Percentiles rank a stretch among this genome's conserved stretches.
Conservation (phyloP, 1,140 invertebrate genomes). For the Hyles vespertilio region DNA sequence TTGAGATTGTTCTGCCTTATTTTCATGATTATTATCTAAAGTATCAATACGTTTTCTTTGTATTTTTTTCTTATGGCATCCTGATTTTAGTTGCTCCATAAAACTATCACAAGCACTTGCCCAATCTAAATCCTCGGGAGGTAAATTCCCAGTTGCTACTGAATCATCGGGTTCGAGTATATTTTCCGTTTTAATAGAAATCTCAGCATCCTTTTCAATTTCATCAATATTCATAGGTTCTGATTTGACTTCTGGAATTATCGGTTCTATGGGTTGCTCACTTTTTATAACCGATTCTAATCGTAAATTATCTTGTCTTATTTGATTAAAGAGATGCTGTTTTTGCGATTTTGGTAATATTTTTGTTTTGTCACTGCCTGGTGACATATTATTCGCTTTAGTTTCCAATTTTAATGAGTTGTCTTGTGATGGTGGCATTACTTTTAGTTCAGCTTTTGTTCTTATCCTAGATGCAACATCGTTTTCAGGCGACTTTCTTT, state of each 20-base stretch:
- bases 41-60: slow-evolving; percentile 71
- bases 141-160: slow-evolving; percentile 13
- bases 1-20: slow-evolving; percentile 42
- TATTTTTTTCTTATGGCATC: slow-evolving; percentile 76
- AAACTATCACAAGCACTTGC: slow-evolving; percentile 82
- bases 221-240: slow-evolving; percentile 70
- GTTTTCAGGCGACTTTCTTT: slow-evolving; percentile 56
- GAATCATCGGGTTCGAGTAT: slow-evolving; percentile 31
- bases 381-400: slow-evolving; percentile 18
- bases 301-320: slow-evolving; percentile 64
- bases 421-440: slow-evolving; percentile 65
- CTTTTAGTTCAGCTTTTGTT: slow-evolving; percentile 89
- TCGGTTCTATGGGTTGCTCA: slow-evolving; percentile 36
- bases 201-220: slow-evolving; percentile 63
- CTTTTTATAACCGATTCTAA: slow-evolving; percentile 64
- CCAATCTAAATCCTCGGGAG: slow-evolving; percentile 76
- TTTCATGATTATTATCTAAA: slow-evolving; percentile 36
- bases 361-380: slow-evolving; percentile 43
- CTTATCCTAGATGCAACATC: slow-evolving; percentile 83
- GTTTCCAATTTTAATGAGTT: slow-evolving; percentile 36
- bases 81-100: slow-evolving; percentile 80
- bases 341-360: slow-evolving; percentile 62
- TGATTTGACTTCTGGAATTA: slow-evolving; percentile 54
- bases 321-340: slow-evolving; percentile 69
- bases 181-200: slow-evolving; percentile 62